Base-by-base conservation (phyloP, 2,797 vertebrate species). In the Epinephelus malabaricus region DNA sequence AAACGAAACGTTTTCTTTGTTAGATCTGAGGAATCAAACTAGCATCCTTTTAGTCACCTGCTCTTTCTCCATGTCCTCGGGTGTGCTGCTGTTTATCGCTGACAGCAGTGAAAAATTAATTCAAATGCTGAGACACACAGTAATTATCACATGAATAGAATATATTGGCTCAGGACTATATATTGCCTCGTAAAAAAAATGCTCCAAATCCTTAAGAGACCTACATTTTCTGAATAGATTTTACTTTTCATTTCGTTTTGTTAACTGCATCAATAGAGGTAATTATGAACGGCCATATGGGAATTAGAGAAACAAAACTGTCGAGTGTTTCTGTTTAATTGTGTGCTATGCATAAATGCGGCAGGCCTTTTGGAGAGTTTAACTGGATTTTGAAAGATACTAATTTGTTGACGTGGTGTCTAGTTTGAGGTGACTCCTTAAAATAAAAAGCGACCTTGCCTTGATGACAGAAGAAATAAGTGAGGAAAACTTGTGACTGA, bases 61-160 rank as follows among this genome's bases (percentile, higher is more conserved):
- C 49, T 54, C 11, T 14, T 14, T 54, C 18, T 27, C 18, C 23
- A 2, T 10, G 7, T 27, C 71, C 40, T 23, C 4, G 2, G 9
- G 25, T 11, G 17, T 40, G 40, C 55, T 19, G 61, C 60, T 65
- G 46, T 47, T 49, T 47, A 51, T 19, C 2, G 23, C 78, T 46
- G 58, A 73, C 69, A 11, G 49, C 50, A 50, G 61, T 19, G 14
- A 62, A 71, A 60, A 46, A 62, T n/a, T 2, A 46, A 56, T 58
- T 12, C 12, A 55, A 13, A 70, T 5, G 10, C 13, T 62, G 60
- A 67, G 51, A 64, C 30, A 4, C 34, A 7, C 69, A 47, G 23
- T 68, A 67, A 81, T 85, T 70, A 85, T 76, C 68, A 51, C 68
- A 76, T 68, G 71, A 81, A 73, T 51, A 49, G 60, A 73, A 40